Percentiles rank a stretch among this genome's conserved stretches.
These are phyloP conservation scores for Sarcophaga rosellei DNA, from an alignment of 2,888 invertebrate genomes.

Conservation along the genomic window DNA sequence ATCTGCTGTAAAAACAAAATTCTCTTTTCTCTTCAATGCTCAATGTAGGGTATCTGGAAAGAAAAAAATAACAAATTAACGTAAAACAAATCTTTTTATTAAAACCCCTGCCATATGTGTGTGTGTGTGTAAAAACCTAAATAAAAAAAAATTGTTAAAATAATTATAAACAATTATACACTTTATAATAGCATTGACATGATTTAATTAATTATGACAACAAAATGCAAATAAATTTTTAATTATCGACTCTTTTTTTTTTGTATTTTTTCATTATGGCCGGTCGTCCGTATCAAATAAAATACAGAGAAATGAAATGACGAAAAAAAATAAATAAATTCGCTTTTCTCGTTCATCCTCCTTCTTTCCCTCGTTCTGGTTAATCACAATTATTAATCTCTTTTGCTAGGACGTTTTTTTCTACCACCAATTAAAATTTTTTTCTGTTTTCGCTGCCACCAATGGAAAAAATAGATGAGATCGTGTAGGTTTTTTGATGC, in stretches of 20 bases:
- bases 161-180: constrained; percentile 68
- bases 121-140: not conserved
- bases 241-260: constrained; percentile 62
- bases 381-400: constrained; percentile 62
- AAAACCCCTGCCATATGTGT: not conserved
- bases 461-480: not conserved
- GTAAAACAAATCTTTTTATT: constrained; percentile 19
- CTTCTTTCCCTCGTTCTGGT: constrained; percentile 27
- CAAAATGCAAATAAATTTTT: constrained; percentile 65
- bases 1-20: too few relatives aligned
- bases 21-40: too few relatives aligned
- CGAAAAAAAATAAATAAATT: constrained; percentile 48
- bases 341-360: not conserved
- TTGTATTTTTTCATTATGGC: not conserved
- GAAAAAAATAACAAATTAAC: constrained; percentile 13
- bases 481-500: not conserved
- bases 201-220: constrained; percentile 69
- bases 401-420: constrained; percentile 41
- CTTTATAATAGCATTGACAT: constrained; percentile 66
- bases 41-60: too few relatives aligned
- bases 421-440: constrained; percentile 58
- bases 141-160: constrained; percentile 41
- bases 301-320: not conserved
- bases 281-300: constrained; percentile 12
- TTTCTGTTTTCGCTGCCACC: not conserved